These are phyloP conservation scores for Apodemus sylvaticus DNA, from an alignment of 2,113 vertebrate species.

Conservation along the genomic window DNA sequence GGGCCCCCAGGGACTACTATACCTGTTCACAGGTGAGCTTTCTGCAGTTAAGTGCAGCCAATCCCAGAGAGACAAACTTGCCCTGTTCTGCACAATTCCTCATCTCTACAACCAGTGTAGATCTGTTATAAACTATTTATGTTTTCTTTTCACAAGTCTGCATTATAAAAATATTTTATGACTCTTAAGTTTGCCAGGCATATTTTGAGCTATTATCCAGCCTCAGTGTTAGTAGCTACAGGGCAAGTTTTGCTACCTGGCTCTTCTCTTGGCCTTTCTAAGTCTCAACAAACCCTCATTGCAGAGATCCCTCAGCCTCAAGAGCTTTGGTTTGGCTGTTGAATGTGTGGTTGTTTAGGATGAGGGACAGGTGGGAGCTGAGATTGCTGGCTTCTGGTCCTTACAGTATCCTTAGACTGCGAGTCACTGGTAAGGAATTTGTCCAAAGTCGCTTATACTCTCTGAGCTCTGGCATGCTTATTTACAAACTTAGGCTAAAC, in stretches of 20 bases:
- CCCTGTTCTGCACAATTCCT: not conserved
- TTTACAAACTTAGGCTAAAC: not conserved
- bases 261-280: not conserved
- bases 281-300: not conserved
- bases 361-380: not conserved
- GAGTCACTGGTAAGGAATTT: not conserved
- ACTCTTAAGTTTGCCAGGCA: not conserved
- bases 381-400: not conserved
- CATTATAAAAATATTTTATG: not conserved
- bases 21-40: not conserved
- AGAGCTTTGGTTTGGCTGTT: not conserved
- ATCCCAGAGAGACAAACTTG: not conserved
- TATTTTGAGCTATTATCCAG: not conserved
- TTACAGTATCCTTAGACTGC: not conserved
- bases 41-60: not conserved
- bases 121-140: not conserved
- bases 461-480: not conserved
- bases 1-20: not conserved
- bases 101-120: too few species aligned
- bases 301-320: not conserved
- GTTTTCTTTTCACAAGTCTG: not conserved
- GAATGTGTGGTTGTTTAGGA: not conserved
- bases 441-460: not conserved
- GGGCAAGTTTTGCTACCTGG: not conserved
- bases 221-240: not conserved